Conservation (phyloP, 2,113 vertebrate genomes). For the Chaenocephalus aceratus region DNA sequence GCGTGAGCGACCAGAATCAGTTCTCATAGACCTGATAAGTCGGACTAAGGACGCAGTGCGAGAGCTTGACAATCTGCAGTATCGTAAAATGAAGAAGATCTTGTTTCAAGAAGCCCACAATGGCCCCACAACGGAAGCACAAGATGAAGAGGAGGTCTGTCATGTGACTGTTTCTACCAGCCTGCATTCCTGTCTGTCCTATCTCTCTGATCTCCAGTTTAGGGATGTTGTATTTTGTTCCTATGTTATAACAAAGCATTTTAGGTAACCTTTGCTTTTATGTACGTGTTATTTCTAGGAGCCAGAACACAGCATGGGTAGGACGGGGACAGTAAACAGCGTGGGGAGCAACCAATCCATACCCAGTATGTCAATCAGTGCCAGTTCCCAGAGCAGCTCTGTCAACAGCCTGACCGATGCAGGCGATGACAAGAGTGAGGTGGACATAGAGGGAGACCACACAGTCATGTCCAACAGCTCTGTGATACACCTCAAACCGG, state of each 20-base stretch:
- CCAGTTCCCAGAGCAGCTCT: conserved; percentile 99
- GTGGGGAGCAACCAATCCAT: conserved; percentile 99
- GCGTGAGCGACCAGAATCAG: conserved; percentile 94
- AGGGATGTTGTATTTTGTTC: neutral
- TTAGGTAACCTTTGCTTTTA: conserved; percentile 16
- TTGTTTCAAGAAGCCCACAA: conserved; percentile 98
- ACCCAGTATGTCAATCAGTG: conserved; percentile 99
- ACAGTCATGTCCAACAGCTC: conserved; percentile 99
- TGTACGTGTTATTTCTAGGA: conserved; percentile 83
- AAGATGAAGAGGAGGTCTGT: conserved; percentile 96
- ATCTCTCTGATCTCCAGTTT: neutral
- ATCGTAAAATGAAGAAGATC: conserved; percentile 99
- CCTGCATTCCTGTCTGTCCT: neutral
- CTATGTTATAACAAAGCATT: neutral
- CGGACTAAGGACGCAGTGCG: conserved; percentile 98
- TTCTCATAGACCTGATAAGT: conserved; percentile 97
- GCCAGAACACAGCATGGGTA: conserved; percentile 90
- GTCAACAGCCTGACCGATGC: conserved; percentile 98
- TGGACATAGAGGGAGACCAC: conserved; percentile 96
- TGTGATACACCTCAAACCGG: conserved; percentile 95
- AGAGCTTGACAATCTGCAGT: conserved; percentile 98
- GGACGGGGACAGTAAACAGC: conserved; percentile 97
- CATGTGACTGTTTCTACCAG: conserved; percentile 1
- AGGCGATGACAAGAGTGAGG: conserved; percentile 95
- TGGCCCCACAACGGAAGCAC: conserved; percentile 92